phyloP scores from a whole-genome alignment of 2,888 invertebrate genomes.

The Phasia obesa region DNA sequence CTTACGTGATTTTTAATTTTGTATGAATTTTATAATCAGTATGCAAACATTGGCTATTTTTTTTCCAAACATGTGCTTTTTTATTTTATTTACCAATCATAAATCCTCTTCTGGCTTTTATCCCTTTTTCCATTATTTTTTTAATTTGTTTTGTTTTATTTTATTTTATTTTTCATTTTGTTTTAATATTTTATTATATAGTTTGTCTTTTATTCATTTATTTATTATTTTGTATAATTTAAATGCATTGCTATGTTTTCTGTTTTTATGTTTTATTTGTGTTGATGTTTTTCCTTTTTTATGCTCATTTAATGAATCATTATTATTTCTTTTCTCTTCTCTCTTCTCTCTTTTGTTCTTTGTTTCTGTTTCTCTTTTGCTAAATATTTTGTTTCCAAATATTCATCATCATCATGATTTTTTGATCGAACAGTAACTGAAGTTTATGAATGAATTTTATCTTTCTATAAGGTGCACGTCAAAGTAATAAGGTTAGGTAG shows the following conservation, averaged over 20 bases:
- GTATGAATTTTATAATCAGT: no score
- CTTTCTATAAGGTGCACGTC: background rate
- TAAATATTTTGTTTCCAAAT: constrained; percentile 35
- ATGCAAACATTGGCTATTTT: background rate
- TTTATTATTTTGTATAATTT: constrained; percentile 70
- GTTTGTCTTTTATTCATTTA: constrained; percentile 60
- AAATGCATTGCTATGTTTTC: constrained; percentile 72
- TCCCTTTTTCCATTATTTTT: constrained; percentile 45
- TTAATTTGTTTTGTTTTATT: no score
- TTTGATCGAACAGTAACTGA: constrained; percentile 17
- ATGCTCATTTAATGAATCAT: constrained; percentile 41
- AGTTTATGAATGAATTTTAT: constrained; percentile 33
- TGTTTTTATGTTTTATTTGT: constrained; percentile 62
- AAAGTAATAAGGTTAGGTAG: background rate
- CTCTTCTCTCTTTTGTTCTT: background rate
- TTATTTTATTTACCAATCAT: constrained; percentile 77
- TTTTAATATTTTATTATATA: constrained; percentile 56
- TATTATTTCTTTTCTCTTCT: constrained; percentile 1
- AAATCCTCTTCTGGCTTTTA: constrained; percentile 36
- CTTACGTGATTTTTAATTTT: no score
- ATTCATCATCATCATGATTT: constrained; percentile 12
- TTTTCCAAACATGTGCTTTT: constrained; percentile 82
- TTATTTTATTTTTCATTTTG: constrained; percentile 68
- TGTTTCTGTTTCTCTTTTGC: constrained; percentile 36
- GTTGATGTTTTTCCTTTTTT: constrained; percentile 11